These are phyloP conservation scores for Phrixothrix hirtus DNA, from an alignment of 2,888 invertebrate genomes.

Conservation along the genomic window DNA sequence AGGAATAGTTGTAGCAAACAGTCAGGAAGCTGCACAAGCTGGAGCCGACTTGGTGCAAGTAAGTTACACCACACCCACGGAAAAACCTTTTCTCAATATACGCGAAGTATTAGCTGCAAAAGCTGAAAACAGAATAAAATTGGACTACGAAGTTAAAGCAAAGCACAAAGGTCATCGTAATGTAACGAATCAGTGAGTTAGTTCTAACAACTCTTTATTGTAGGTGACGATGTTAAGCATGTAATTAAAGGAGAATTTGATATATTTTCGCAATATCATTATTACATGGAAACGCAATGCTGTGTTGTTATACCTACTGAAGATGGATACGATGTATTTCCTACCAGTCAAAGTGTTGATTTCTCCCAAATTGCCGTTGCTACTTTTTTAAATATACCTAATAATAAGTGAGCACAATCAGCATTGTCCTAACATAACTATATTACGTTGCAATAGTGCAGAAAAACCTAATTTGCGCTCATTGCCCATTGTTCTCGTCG, in stretches of 20 bases:
- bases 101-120: conserved; percentile 59
- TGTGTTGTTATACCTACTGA: conserved; percentile 68
- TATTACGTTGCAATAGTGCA: too few species aligned
- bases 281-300: conserved; percentile 75
- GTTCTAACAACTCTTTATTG: too few species aligned
- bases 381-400: conserved; percentile 58
- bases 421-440: too few species aligned
- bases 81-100: conserved; percentile 53
- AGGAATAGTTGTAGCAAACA: conserved; percentile 70
- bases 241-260: conserved; percentile 62
- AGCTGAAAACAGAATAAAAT: conserved; percentile 51
- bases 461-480: too few species aligned
- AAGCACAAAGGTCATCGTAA: conserved; percentile 40
- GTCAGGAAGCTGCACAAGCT: conserved; percentile 61
- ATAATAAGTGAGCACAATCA: conserved; percentile 59
- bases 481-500: too few species aligned
- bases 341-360: conserved; percentile 70
- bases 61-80: conserved; percentile 57
- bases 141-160: conserved; percentile 48
- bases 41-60: conserved; percentile 63
- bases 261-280: conserved; percentile 74
- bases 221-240: conserved; percentile 54
- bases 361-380: conserved; percentile 61
- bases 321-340: conserved; percentile 67
- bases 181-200: conserved; percentile 6